Base-by-base conservation (phyloP, 2,888 invertebrate genomes). In the Polyommatus iphigenia region DNA sequence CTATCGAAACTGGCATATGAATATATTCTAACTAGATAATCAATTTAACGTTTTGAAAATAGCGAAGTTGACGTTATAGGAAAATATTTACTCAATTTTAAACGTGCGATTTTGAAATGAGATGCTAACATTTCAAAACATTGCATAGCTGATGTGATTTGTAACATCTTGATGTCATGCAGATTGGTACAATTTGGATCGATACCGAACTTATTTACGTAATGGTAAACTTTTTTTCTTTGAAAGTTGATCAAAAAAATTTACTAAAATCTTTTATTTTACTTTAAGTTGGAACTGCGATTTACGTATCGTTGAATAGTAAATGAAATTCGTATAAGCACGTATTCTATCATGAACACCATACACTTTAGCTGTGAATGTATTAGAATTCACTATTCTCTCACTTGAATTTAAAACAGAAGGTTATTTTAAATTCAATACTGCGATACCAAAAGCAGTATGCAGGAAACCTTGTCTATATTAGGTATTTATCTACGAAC, bases 401-500 rank as follows among this genome's bases (percentile, higher is more conserved):
- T 32, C 67, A 32, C 67, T 67, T 67, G 67, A 67, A 67, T 67
- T 29, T 67, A 67, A 67, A 67, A 67, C 62, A 18, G 67, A 18
- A 18, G 54, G 75, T 77, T 62, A 59, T 50, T 72, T 72, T 72
- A 41, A 72, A 72, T 72, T 72, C 72, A 72, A 72, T 72, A 36
- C 62, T 24, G 29, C 67, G 67, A 67, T 41, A 72, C 72, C 72
- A 72, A 72, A 72, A 72, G 54, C 72, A 57, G 67, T 67, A 71
- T 41, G 72, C 57, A 72, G 50, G 71, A 72, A 41, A 54, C 36
- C 54, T 77, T 57, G 77, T 36, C 71, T 71, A 71, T 57, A 57
- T 77, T 54, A 77, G 59, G 77, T 24, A 36, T 77, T 77, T 80
- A 81, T 81, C 82, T 78, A 71, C 78, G 76, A 80, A 75, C 81